These are phyloP conservation scores for Alethe castanea DNA, from an alignment of 2,113 vertebrate genomes.

Conservation along the genomic window DNA sequence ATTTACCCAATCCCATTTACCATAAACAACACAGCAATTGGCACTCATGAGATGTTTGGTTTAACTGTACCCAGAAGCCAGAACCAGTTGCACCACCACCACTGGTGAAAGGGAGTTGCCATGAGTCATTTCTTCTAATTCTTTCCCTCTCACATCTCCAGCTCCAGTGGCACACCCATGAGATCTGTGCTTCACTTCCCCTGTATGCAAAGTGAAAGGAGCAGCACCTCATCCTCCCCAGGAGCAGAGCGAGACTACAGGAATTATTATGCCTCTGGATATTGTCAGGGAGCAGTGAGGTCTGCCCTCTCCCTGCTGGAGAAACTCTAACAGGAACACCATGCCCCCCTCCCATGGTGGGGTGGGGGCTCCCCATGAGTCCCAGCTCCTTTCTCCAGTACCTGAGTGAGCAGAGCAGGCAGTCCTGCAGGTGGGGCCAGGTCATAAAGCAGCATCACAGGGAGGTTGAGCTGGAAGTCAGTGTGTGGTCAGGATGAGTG, in stretches of 20 bases:
- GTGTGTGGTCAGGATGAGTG: fast-evolving
- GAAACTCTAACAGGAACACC: background rate
- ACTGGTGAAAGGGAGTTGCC: background rate
- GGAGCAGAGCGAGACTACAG: background rate
- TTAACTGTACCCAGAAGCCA: background rate
- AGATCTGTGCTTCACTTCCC: background rate
- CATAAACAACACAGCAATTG: background rate
- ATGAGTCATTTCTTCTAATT: background rate
- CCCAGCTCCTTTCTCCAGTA: background rate
- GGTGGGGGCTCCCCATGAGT: fast-evolving
- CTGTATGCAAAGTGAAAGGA: background rate
- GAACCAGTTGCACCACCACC: background rate
- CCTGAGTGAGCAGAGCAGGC: background rate
- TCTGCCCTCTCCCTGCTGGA: background rate
- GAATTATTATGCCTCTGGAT: background rate
- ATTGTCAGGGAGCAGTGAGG: background rate
- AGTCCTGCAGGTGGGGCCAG: background rate
- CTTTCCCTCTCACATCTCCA: background rate
- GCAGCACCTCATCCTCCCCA: background rate
- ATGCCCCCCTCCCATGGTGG: background rate
- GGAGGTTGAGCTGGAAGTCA: background rate
- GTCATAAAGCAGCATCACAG: background rate
- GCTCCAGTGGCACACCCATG: background rate
- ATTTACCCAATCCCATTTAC: background rate
- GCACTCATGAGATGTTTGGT: background rate